Conservation (phyloP, 2,888 invertebrate species). For the Galerucella pusilla region DNA sequence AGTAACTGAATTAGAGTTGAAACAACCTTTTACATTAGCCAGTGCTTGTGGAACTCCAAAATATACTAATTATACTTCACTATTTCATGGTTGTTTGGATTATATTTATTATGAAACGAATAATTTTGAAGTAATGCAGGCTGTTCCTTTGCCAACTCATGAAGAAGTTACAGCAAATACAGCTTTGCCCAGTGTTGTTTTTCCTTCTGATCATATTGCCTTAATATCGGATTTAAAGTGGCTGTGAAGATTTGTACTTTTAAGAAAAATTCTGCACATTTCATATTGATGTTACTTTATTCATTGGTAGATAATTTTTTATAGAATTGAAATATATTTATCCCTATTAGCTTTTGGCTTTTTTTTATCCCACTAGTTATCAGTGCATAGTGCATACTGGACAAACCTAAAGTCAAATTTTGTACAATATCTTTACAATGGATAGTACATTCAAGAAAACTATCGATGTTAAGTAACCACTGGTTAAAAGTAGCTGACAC, state of each 20-base stretch:
- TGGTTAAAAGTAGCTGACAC: no score
- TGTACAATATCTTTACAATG: no score
- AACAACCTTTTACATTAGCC: constrained; percentile 73
- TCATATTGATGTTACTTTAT: background rate
- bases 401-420: no score
- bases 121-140: constrained; percentile 73
- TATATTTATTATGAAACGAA: constrained; percentile 87
- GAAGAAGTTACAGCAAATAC: constrained; percentile 79
- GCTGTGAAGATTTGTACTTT: constrained; percentile 49
- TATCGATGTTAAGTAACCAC: no score
- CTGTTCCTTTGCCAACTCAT: constrained; percentile 83
- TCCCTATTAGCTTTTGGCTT: background rate
- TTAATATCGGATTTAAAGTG: constrained; percentile 83
- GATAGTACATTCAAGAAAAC: no score
- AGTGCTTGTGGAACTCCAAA: constrained; percentile 89
- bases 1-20: constrained; percentile 71
- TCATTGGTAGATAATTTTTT: background rate
- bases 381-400: no score
- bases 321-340: background rate
- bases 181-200: constrained; percentile 88
- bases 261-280: background rate
- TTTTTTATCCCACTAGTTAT: no score
- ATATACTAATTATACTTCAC: constrained; percentile 87
- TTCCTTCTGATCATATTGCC: constrained; percentile 95
- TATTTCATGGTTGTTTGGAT: constrained; percentile 90